phyloP scores from a whole-genome alignment of 2,113 vertebrate genomes.

The Sinocyclocheilus maitianheensis region DNA sequence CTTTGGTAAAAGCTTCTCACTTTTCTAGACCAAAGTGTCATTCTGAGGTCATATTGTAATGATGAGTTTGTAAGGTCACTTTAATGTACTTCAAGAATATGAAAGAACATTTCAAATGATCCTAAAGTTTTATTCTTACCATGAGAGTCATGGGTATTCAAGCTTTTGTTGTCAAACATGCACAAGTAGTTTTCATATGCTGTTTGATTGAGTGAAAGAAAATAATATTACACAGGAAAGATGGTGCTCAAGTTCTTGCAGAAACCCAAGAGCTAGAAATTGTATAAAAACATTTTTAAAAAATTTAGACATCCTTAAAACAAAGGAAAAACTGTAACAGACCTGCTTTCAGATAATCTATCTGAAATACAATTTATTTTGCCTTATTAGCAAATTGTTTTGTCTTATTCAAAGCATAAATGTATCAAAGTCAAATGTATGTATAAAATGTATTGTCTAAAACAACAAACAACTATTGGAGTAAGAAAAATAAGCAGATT shows the following conservation, averaged over 20 bases:
- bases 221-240: background rate
- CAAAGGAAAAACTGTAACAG: too few species aligned
- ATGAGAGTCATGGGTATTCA: background rate
- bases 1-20: conserved; percentile 25
- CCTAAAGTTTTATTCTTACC: background rate
- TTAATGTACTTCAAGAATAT: background rate
- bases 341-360: too few species aligned
- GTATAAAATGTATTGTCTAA: too few species aligned
- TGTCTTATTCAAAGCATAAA: too few species aligned
- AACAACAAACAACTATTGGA: too few species aligned
- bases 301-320: background rate
- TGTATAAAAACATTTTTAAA: background rate
- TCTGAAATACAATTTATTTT: too few species aligned
- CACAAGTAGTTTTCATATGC: background rate
- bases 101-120: background rate
- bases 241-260: background rate
- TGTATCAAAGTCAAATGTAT: too few species aligned
- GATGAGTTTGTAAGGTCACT: background rate
- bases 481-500: too few species aligned
- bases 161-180: background rate
- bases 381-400: too few species aligned
- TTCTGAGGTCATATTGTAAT: conserved; percentile 31
- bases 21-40: conserved; percentile 41
- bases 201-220: background rate
- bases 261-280: background rate